These are phyloP conservation scores for Puntigrus tetrazona DNA, from an alignment of 2,113 vertebrate genomes.

Conservation along the genomic window DNA sequence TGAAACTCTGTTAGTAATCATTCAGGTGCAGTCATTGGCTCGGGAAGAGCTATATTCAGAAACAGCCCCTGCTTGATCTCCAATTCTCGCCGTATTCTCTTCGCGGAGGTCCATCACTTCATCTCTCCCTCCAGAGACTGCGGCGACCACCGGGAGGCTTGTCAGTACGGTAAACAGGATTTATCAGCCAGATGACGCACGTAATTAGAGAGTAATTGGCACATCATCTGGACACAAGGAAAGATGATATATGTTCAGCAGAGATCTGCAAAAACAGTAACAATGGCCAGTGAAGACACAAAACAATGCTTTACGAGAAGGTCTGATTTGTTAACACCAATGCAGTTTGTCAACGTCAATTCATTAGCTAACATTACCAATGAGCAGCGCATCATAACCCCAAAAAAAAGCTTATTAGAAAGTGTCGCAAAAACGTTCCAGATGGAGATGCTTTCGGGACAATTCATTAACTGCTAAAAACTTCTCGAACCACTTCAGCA, in stretches of 20 bases:
- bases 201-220: slow-evolving; percentile 82
- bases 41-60: neutral
- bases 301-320: neutral
- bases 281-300: slow-evolving; percentile 40
- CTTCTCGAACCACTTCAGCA: neutral
- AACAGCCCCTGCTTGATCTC: slow-evolving; percentile 21
- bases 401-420: neutral
- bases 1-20: neutral
- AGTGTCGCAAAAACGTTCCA: neutral
- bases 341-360: neutral
- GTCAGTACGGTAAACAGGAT: slow-evolving; percentile 77
- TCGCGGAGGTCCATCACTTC: slow-evolving; percentile 54
- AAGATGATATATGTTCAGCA: slow-evolving; percentile 71
- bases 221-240: slow-evolving; percentile 80
- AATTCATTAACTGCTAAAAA: neutral
- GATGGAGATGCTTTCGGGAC: neutral
- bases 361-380: neutral
- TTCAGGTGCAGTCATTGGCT: slow-evolving; percentile 20
- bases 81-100: slow-evolving; percentile 32
- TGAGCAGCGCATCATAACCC: too few species aligned
- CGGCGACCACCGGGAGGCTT: slow-evolving; percentile 68
- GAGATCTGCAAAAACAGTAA: slow-evolving; percentile 59
- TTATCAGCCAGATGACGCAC: slow-evolving; percentile 82
- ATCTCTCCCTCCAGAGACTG: slow-evolving; percentile 56
- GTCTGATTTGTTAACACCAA: neutral